Evolutionary conservation across 2,113 vertebrate genomes (phyloP).

Genomic region (Pyxicephalus adspersus): DNA sequence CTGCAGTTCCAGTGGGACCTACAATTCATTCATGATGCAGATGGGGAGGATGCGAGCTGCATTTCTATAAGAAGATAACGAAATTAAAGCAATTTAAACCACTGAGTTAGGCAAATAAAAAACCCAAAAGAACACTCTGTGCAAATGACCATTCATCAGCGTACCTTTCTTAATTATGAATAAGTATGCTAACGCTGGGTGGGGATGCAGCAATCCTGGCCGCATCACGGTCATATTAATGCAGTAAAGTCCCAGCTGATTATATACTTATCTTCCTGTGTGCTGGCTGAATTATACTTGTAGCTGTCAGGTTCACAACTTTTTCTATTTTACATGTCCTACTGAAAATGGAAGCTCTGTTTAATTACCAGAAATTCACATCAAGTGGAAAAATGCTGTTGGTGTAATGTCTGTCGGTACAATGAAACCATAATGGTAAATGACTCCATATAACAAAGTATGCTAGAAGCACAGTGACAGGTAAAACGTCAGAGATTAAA

Average conservation of each 20-base stretch:
- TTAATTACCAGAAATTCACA: not conserved
- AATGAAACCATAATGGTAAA: not conserved
- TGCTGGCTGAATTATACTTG: not conserved
- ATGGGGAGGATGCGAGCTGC: conserved; percentile 41
- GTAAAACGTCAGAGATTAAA: conserved; percentile 9
- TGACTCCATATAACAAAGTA: not conserved
- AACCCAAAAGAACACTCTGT: not conserved
- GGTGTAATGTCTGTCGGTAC: not conserved
- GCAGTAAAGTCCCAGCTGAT: conserved; percentile 9
- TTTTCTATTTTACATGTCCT: conserved; percentile 4
- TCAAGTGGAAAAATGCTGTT: not conserved
- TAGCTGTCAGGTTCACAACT: conserved; percentile 10
- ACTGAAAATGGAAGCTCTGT: conserved; percentile 8
- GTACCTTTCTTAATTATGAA: not conserved
- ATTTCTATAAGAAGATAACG: conserved; percentile 7
- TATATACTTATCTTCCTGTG: not conserved
- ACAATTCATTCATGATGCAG: conserved; percentile 31
- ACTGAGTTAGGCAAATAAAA: not conserved
- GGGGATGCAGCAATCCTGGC: not conserved
- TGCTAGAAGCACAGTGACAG: not conserved
- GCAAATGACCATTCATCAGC: conserved; percentile 26
- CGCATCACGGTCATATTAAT: not conserved
- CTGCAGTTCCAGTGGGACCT: conserved; percentile 17
- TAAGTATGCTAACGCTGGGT: not conserved
- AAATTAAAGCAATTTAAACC: conserved; percentile 11